A percentile compares a stretch with the other conserved stretches of the same genome.
Evolutionary conservation across 1,140 invertebrate genomes (phyloP).

Genomic region (Sycobia sp.): DNA sequence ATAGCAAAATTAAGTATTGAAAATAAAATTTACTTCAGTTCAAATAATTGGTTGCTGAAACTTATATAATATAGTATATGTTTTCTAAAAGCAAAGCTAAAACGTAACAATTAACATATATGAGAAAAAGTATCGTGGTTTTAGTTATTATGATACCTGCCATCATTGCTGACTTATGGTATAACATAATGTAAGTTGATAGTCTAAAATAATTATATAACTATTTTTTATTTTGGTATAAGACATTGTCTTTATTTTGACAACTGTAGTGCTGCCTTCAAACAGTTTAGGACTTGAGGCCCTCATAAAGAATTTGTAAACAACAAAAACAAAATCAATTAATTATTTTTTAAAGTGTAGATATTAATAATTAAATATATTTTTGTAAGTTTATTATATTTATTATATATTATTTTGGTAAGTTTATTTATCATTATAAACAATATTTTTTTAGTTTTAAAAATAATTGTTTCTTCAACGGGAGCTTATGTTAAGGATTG

Average conservation of each 20-base stretch:
- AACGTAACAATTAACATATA: constrained; percentile 52
- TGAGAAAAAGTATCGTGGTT: constrained; percentile 49
- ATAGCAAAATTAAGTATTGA: constrained; percentile 10
- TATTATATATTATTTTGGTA: too few relatives aligned
- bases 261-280: too few relatives aligned
- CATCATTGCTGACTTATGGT: constrained; percentile 55
- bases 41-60: constrained; percentile 7
- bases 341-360: too few relatives aligned
- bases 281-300: too few relatives aligned
- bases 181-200: constrained; percentile 56
- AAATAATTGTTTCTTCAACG: too few relatives aligned
- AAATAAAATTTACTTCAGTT: background rate
- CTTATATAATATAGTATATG: constrained; percentile 5
- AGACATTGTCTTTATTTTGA: constrained; percentile 20
- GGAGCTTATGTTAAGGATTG: too few relatives aligned
- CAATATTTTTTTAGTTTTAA: too few relatives aligned
- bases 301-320: too few relatives aligned
- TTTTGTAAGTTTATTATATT: too few relatives aligned
- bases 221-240: constrained; percentile 5
- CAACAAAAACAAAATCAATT: too few relatives aligned
- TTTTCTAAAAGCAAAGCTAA: constrained; percentile 9
- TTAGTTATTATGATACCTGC: constrained; percentile 50
- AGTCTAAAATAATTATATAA: constrained; percentile 22
- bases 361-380: too few relatives aligned
- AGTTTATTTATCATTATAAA: too few relatives aligned